Percentiles rank a stretch among this genome's conserved stretches.
These are phyloP conservation scores for Drosophila neutralis DNA, from an alignment of 2,888 invertebrate species.

Conservation along the genomic window DNA sequence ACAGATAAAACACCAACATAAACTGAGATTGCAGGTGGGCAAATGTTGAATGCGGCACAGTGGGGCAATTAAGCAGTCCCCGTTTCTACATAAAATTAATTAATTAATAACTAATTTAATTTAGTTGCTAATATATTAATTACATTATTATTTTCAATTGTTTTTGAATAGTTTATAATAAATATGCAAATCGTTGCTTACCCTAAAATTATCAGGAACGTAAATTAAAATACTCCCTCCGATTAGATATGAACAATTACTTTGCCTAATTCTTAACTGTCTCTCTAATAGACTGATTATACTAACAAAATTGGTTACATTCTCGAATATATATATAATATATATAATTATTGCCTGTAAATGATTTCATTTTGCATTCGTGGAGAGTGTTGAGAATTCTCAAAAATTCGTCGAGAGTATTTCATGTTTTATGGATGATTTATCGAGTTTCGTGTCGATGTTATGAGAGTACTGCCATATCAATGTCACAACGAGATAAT, in stretches of 20 bases:
- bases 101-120: not conserved
- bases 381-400: not conserved
- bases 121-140: not conserved
- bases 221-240: not conserved
- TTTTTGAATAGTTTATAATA: not conserved
- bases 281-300: too few species aligned
- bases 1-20: constrained; percentile 22
- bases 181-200: not conserved
- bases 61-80: constrained; percentile 4
- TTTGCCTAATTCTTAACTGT: not conserved
- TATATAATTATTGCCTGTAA: too few species aligned
- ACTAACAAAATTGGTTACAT: too few species aligned
- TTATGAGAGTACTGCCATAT: not conserved
- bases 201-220: fast-evolving
- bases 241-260: not conserved
- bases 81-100: too few species aligned
- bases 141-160: not conserved
- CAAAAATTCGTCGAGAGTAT: not conserved
- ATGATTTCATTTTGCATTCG: not conserved
- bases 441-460: not conserved
- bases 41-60: constrained; percentile 29
- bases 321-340: too few species aligned
- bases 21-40: constrained; percentile 54
- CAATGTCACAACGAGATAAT: too few species aligned
- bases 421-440: not conserved